Percentiles rank a stretch among this genome's conserved stretches.
Evolutionary conservation across 2,797 vertebrate genomes (phyloP).

Genomic region (Gymnopithys bicolor): DNA sequence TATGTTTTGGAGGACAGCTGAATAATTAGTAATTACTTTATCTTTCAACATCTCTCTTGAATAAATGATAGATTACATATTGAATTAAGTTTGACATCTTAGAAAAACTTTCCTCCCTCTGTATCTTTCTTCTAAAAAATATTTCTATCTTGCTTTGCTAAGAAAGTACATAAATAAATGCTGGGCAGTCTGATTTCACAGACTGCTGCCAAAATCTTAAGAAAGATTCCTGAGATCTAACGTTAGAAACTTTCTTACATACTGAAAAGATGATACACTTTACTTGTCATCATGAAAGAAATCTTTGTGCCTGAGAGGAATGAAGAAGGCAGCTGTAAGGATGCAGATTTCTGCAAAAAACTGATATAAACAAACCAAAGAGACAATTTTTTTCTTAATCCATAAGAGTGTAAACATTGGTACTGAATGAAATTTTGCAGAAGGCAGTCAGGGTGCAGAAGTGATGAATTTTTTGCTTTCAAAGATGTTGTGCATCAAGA

Average conservation of each 20-base stretch:
- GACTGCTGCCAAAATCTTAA: slow-evolving; percentile 17
- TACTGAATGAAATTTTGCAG: slow-evolving; percentile 31
- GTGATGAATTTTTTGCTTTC: slow-evolving; percentile 44
- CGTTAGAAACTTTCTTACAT: not conserved
- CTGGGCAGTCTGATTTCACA: slow-evolving; percentile 40
- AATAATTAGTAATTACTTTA: not conserved
- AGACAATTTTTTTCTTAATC: slow-evolving; percentile 43
- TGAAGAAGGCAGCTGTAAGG: slow-evolving; percentile 20
- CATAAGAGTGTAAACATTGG: slow-evolving; percentile 32
- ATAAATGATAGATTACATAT: slow-evolving; percentile 26
- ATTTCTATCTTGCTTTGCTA: not conserved
- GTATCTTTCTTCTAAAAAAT: not conserved
- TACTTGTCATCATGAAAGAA: slow-evolving; percentile 58
- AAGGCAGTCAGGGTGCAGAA: slow-evolving; percentile 45
- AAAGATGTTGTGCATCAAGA: slow-evolving; percentile 37
- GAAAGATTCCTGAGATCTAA: slow-evolving; percentile 22
- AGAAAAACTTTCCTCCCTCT: not conserved
- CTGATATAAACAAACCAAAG: not conserved
- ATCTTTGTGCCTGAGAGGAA: slow-evolving; percentile 37
- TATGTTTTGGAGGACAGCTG: not conserved
- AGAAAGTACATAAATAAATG: slow-evolving; percentile 5
- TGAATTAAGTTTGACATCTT: slow-evolving; percentile 4
- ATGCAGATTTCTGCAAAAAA: slow-evolving; percentile 56
- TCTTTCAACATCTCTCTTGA: not conserved
- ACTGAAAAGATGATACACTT: slow-evolving; percentile 34